Evolutionary conservation across 2,797 vertebrate species (phyloP), one percentile per base, ranked within the genome.

Genomic region (Manis pentadactyla): DNA sequence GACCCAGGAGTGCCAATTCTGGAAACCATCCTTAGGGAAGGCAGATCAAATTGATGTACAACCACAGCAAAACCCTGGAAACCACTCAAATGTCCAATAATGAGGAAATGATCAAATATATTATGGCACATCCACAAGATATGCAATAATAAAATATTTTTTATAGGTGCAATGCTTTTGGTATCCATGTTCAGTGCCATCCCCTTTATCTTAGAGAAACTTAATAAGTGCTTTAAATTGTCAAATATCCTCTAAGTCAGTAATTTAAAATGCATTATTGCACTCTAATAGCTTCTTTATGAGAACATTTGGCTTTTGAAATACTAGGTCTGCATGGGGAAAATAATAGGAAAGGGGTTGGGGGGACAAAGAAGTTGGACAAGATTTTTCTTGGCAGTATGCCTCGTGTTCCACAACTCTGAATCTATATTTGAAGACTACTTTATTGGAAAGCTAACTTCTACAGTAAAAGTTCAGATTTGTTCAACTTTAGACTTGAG

Each of bases 1-100:
- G 75, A 86, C 63, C 39, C n/a, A 53, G 18, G 5, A 34, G 49
- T 31, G 66, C 31, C 69, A 81, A 37, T 71, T 74, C 59, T 46
- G 84, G 84, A 94, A 73, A 5, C 31, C 78, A 61, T 63, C 68
- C 69, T 94, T 34, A 86, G 64, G 83, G 96, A 95, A 57, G 51
- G 27, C 31, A 93, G 46, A 59, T 61, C 55, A 64, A 61, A 74
- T 0, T 27, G 18, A 81, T 5, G 10, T 25, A 53, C 55, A 74
- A 55, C 46, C 46, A 46, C 4, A 63, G 74, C 46, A 90, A 74
- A 90, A 88, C 39, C 31, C 31, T 68, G 23, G 59, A 87, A 84
- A 64, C 19, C 51, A 46, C 10, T 74, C 55, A 75, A 64, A 42
- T 31, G 73, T 57, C 57, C 73, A 74, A 19, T 11, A 78, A 71